A percentile compares a stretch with the other conserved stretches of the same genome.
phyloP scores from a whole-genome alignment of 2,888 invertebrate species.

The Muscina levida region DNA sequence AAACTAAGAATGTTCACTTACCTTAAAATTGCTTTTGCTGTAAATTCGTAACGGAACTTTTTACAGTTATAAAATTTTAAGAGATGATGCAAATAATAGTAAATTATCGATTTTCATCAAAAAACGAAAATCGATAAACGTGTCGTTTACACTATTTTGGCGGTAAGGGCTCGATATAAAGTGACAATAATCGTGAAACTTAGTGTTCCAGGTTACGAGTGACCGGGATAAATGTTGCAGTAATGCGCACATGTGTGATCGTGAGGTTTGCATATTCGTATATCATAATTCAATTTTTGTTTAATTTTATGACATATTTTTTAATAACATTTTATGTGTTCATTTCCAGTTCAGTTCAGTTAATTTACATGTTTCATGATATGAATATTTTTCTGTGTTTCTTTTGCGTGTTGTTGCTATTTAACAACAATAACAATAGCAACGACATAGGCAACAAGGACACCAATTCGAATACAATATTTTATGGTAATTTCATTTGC shows the following conservation, averaged over 20 bases:
- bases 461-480: constrained; percentile 50
- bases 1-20: too few relatives aligned
- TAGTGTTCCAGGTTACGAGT: too few relatives aligned
- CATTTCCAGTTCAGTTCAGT: constrained; percentile 42
- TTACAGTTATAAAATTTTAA: too few relatives aligned
- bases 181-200: too few relatives aligned
- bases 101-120: too few relatives aligned
- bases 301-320: constrained; percentile 63
- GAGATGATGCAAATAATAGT: too few relatives aligned
- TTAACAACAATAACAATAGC: constrained; percentile 11
- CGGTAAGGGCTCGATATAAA: too few relatives aligned
- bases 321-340: constrained; percentile 46
- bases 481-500: constrained; percentile 52
- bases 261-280: constrained; percentile 29
- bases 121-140: too few relatives aligned
- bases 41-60: too few relatives aligned
- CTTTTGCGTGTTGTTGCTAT: constrained; percentile 36
- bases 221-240: too few relatives aligned
- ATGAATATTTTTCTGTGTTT: constrained; percentile 47
- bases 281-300: constrained; percentile 60
- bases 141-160: too few relatives aligned
- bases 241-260: not conserved
- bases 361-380: constrained; percentile 60
- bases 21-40: too few relatives aligned
- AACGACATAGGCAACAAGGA: not conserved